Evolutionary conservation across 92 coral and sea anemone species (phyloP).

Genomic region (Nematostella vectensis): DNA sequence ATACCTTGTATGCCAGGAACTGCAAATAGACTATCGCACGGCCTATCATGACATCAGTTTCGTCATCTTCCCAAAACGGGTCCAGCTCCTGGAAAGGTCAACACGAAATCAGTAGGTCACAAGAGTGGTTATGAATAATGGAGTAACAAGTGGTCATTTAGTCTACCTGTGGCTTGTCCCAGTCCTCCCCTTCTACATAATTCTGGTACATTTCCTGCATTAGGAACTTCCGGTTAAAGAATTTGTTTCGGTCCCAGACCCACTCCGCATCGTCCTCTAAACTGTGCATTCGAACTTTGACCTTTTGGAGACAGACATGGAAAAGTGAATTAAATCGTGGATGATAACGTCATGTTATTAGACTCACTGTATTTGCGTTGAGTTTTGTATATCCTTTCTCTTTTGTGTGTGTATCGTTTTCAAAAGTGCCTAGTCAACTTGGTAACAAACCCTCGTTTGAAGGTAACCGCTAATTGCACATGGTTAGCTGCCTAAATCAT

Average conservation of each 20-base stretch:
- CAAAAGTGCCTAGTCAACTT: too few relatives aligned
- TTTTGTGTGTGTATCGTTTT: too few relatives aligned
- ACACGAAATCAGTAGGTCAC: too few relatives aligned
- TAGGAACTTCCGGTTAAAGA: conserved; percentile 71
- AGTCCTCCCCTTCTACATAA: conserved; percentile 79
- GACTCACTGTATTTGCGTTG: neutral
- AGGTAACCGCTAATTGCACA: too few relatives aligned
- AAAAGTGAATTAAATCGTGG: too few relatives aligned
- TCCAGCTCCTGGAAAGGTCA: conserved; percentile 52
- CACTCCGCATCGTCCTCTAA: conserved; percentile 69
- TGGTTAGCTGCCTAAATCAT: too few relatives aligned
- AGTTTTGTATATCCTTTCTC: neutral
- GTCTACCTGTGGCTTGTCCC: conserved; percentile 73
- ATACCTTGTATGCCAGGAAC: conserved; percentile 73
- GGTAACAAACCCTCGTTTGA: too few relatives aligned
- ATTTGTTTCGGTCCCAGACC: conserved; percentile 88
- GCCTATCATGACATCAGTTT: conserved; percentile 75
- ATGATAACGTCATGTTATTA: neutral
- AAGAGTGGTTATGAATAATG: too few relatives aligned
- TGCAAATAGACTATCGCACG: conserved; percentile 70
- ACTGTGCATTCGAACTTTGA: conserved; percentile 75
- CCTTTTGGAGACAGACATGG: conserved; percentile 25
- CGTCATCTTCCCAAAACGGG: conserved; percentile 94
- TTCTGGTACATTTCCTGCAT: conserved; percentile 97
- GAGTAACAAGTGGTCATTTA: too few relatives aligned